Evolutionary conservation across 2,888 invertebrate species (phyloP), one percentile per base, ranked within the genome.

Genomic region (Eumerus sabulonum): DNA sequence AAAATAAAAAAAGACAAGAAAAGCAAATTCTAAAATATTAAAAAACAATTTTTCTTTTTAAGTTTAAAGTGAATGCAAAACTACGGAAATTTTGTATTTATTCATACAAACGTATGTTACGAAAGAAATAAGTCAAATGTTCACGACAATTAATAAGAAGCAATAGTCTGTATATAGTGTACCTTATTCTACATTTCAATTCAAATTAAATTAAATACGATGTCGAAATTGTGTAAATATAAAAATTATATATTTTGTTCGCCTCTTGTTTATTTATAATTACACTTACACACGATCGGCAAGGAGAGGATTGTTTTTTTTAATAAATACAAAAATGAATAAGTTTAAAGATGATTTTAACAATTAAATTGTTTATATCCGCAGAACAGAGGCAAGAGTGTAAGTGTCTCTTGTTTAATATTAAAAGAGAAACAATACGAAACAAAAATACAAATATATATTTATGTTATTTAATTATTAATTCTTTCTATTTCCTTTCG

Each of bases 381-480:
- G 62, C n/a, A n/a, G 50, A 62, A 56, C 66, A 12, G 51, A 72
- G 72, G 54, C 56, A 7, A 27, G 27, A 38, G 44, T 27, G 17
- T 16, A 36, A 19, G 60, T n/a, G n/a, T 48, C 50, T 64, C 50
- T 73, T 54, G 67, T 62, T 60, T 74, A 17, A 53, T 68, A 68
- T 74, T 70, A 59, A 73, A 67, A 60, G 62, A 77, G 67, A 67
- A 62, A 77, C 66, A 77, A 72, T 27, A 14, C 27, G 11, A 48
- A 53, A 53, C 36, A 54, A 12, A 42, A 40, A 40, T 17, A 48
- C 64, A 73, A 60, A 74, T 79, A 74, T 79, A 79, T 79, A 74
- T 79, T 74, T 79, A 74, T 79, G 74, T 79, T 79, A 73, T 79
- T 79, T 79, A 79, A 79, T 79, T 74, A 79, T 72, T 77, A 77